Evolutionary conservation across 30 jellyfish, hydroid and myxozoan species (phyloP).

Genomic region (Sanderia malayensis): DNA sequence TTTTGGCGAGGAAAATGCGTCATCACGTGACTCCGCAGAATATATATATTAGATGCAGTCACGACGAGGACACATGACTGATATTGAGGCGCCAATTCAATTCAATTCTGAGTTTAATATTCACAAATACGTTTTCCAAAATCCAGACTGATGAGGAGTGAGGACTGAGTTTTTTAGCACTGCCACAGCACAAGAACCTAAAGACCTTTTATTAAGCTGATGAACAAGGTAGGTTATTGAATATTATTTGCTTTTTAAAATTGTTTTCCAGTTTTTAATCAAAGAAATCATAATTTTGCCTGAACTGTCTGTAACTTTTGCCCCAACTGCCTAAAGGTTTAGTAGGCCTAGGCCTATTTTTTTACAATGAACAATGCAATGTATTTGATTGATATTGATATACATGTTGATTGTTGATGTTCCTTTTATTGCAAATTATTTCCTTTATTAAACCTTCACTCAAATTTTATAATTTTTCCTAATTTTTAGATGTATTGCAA

Average conservation of each 20-base stretch:
- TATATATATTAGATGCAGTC: too few species aligned
- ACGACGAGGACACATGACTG: conserved; percentile 1
- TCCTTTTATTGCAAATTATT: too few species aligned
- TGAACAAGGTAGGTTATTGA: neutral
- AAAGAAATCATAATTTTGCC: neutral
- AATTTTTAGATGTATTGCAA: too few species aligned
- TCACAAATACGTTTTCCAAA: neutral
- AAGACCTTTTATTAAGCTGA: neutral
- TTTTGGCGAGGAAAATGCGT: too few species aligned
- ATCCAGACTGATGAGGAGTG: conserved; percentile 1
- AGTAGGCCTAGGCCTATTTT: too few species aligned
- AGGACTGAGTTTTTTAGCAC: neutral
- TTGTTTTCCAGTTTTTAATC: conserved; percentile 1
- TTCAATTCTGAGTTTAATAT: neutral
- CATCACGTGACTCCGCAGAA: too few species aligned
- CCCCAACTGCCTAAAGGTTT: conserved; percentile 3
- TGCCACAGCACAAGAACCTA: conserved; percentile 5
- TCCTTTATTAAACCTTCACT: too few species aligned
- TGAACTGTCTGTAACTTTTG: conserved; percentile 1
- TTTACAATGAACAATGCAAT: too few species aligned
- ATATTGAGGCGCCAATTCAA: conserved; percentile 3
- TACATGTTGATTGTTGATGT: too few species aligned
- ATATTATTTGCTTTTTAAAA: neutral
- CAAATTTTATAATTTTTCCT: too few species aligned
- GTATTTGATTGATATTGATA: too few species aligned